Conservation (phyloP, 2,888 invertebrate species). For the Campoplex capitator region DNA sequence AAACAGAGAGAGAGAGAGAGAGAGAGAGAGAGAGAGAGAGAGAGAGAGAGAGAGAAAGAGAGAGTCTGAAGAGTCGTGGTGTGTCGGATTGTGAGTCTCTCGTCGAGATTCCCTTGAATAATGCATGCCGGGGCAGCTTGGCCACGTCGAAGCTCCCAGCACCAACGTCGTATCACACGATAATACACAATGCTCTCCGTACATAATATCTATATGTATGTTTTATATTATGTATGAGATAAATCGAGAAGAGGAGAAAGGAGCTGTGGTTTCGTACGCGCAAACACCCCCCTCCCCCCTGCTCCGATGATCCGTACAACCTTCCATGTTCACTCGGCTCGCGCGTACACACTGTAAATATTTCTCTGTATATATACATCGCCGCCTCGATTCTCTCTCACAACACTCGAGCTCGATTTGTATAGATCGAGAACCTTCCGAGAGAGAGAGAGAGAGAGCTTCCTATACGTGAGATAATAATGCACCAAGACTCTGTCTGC, state of each 20-base stretch:
- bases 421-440: not conserved
- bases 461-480: conserved; percentile 24
- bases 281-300: not conserved
- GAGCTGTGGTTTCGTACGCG: conserved; percentile 23
- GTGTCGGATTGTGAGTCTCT: conserved; percentile 34
- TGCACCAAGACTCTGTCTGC: not conserved
- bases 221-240: not conserved
- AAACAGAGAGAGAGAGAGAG: not conserved
- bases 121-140: conserved; percentile 76
- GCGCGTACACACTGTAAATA: not conserved
- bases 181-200: conserved; percentile 30
- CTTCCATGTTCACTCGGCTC: conserved; percentile 1
- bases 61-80: conserved; percentile 1
- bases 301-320: conserved; percentile 19
- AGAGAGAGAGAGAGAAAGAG: not conserved
- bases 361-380: not conserved
- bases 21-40: not conserved
- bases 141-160: conserved; percentile 70
- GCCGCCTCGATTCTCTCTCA: not conserved
- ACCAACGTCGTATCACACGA: conserved; percentile 26
- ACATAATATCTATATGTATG: not conserved
- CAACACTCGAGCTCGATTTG: not conserved
- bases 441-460: not conserved
- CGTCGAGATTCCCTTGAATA: conserved; percentile 73
- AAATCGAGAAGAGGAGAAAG: conserved; percentile 24